Conservation (phyloP, 1,140 invertebrate genomes). For the Aphaenogaster floridana region DNA sequence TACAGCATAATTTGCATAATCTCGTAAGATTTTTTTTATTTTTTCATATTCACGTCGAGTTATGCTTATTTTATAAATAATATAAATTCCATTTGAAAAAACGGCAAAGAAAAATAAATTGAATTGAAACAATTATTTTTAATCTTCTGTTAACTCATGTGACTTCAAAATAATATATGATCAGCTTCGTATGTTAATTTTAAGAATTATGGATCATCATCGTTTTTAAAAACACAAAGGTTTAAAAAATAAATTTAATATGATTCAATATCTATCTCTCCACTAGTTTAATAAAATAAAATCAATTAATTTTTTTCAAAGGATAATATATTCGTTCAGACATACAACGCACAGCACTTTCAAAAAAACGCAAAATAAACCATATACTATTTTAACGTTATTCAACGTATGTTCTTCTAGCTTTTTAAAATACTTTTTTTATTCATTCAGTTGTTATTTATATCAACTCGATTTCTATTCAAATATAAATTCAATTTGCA, state of each 20-base stretch:
- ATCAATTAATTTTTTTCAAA: neutral
- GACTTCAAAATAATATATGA: neutral
- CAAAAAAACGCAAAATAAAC: neutral
- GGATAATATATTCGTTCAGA: neutral
- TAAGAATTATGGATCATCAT: neutral
- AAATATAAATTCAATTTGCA: conserved; percentile 10
- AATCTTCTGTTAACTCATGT: neutral
- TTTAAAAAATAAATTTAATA: conserved; percentile 3
- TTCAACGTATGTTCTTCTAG: neutral
- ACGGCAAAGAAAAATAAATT: neutral
- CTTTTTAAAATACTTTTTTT: neutral
- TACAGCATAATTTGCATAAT: neutral
- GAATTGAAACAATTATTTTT: conserved; percentile 1
- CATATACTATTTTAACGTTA: neutral
- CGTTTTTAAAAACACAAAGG: neutral
- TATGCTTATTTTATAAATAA: neutral
- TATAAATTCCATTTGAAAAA: neutral
- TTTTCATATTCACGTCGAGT: neutral
- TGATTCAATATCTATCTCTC: neutral
- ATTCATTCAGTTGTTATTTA: conserved; percentile 16
- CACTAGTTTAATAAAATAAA: neutral
- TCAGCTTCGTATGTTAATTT: neutral
- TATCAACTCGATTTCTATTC: neutral
- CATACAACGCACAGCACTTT: neutral
- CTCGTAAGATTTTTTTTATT: neutral